Evolutionary conservation across 2,888 invertebrate genomes (phyloP), one percentile per base, ranked within the genome.

Genomic region (Celastrina argiolus): DNA sequence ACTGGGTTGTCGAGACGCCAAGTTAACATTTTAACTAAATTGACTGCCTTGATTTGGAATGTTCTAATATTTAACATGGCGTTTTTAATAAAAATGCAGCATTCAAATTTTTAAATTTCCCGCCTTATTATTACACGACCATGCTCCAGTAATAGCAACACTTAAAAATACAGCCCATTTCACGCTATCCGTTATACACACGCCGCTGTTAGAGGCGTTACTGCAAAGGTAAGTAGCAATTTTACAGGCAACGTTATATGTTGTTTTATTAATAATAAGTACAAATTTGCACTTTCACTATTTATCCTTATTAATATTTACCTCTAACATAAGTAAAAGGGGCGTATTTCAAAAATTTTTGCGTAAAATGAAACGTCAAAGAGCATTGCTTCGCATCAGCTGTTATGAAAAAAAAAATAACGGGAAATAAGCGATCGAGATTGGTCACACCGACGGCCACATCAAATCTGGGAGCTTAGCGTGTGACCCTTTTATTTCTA

Each of bases 371-470:
- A 71, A 75, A 72, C 74, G 74, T 69, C 67, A 66, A 64, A 42
- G 70, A 73, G 72, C 73, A 74, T 75, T 73, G 76, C 76, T 75
- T 75, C 76, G 74, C 85, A 90, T 91, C 90, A 91, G 90, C 90
- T 91, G 90, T 89, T 90, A 82, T 79, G 82, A 72, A 85, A 88
- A 89, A n/a, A 88, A 89, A 89, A 88, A 75, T 89, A 89, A 89
- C 89, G 90, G 89, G 88, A 88, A 80, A 85, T 84, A 81, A 79
- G 79, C 81, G 85, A 85, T 81, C 74, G 74, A 82, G 84, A 85
- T 87, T 91, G 90, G 90, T 89, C 89, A 90, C 90, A 87, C 88
- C 76, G 87, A 85, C 88, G 86, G 90, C 90, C 90, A 91, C 90
- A 90, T 90, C 90, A 89, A 90, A 88, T 87, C 86, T 83, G 87